Base-by-base conservation (phyloP, 2,113 vertebrate genomes). In the Edolisoma coerulescens region DNA sequence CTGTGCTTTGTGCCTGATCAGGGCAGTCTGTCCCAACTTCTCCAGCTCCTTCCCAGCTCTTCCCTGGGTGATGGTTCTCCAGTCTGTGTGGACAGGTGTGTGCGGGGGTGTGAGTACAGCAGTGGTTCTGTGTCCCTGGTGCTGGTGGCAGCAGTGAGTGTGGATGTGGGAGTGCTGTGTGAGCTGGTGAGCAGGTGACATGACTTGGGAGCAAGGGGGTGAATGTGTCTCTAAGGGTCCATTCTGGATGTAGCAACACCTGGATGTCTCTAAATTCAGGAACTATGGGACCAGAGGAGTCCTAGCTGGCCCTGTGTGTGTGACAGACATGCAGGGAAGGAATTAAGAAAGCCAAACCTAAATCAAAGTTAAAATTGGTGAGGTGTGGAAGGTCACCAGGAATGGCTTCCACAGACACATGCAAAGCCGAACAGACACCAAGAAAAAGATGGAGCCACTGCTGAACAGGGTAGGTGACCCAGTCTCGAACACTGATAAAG, bases 51-150 rank as follows among this genome's bases (percentile, higher is more conserved):
- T 74, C 65, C 44, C 30, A 86, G 50, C 15, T 18, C 71, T 49
- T 45, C 23, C 33, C 30, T 75, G 71, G 14, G 26, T 19, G 50
- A 54, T 41, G 41, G 21, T 33, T 74, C 49, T n/a, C 33, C 32
- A 7, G 37, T 20, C 18, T 33, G 22, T 30, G 22, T 42, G n/a
- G 37, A 9, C 1, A 0, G 17, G 30, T 52, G 30, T 11, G 53
- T 56, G 22, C 0, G 0, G 20, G n/a, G 8, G 8, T 33, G 32
- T 44, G 49, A 22, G n/a, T 15, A 13, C 35, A 65, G 52, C 50
- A 41, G 9, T 2, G 30, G 76, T 11, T 27, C 33, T 0, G 0
- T 17, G 61, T 21, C 28, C 32, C 24, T 35, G 20, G 23, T 23
- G 42, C 33, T 54, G 50, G 39, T 14, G 17, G 9, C 56, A 65